These are phyloP conservation scores for Pseudomyrmex concolor DNA, from an alignment of 1,140 invertebrate species.

Conservation along the genomic window DNA sequence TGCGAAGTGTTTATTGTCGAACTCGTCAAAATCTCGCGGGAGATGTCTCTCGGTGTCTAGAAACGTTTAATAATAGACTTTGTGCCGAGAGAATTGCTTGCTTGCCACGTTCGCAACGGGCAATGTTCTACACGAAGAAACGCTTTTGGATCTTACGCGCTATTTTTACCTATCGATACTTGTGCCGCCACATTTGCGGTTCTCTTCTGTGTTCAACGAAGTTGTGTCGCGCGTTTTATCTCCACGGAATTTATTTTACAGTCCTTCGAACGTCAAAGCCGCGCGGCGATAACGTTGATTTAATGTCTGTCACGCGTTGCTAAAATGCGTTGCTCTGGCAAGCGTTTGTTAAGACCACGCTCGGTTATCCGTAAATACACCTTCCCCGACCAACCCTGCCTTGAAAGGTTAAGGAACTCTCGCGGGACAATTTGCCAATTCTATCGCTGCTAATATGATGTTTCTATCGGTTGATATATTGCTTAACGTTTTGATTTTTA, in stretches of 20 bases:
- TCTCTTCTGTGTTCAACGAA: slow-evolving; percentile 3
- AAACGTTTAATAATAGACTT: slow-evolving; percentile 50
- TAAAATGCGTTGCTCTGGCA: not conserved
- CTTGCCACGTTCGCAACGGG: slow-evolving; percentile 1
- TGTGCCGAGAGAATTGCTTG: slow-evolving; percentile 13
- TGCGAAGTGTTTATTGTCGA: slow-evolving; percentile 4
- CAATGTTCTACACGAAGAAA: not conserved
- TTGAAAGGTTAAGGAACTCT: slow-evolving; percentile 71
- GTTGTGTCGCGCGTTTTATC: slow-evolving; percentile 19
- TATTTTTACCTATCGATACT: slow-evolving; percentile 49
- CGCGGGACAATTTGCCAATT: slow-evolving; percentile 67
- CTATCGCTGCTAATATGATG: slow-evolving; percentile 17
- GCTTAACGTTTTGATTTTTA: no score
- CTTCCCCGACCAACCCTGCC: slow-evolving; percentile 2
- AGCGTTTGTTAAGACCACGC: slow-evolving; percentile 5
- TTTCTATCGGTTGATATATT: not conserved
- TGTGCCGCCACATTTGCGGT: slow-evolving; percentile 10
- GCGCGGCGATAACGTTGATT: slow-evolving; percentile 10
- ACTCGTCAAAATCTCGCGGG: not conserved
- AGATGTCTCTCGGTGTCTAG: slow-evolving; percentile 10
- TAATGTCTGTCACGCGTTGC: not conserved
- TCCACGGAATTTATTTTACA: slow-evolving; percentile 25
- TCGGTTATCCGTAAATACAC: no score
- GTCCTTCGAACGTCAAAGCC: slow-evolving; percentile 34
- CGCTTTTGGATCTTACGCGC: slow-evolving; percentile 25